Evolutionary conservation across 2,797 vertebrate genomes (phyloP), one percentile per base, ranked within the genome.

Genomic region (Argyrosomus regius): DNA sequence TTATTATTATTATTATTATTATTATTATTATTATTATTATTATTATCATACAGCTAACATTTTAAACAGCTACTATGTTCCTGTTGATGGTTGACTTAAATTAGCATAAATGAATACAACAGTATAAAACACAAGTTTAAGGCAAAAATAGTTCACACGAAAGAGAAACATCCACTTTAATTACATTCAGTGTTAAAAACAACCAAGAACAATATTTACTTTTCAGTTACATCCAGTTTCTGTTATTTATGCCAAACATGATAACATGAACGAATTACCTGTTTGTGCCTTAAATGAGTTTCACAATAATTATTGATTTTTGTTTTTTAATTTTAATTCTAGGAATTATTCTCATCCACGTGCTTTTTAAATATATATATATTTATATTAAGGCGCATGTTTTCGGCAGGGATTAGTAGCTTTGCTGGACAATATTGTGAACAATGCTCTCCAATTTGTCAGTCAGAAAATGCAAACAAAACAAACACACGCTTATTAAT

Each of bases 401-500:
- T 84, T 88, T 80, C 80, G 58, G 53, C 49, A 20, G 72, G 87
- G 91, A 92, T 92, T 91, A 89, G 74, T 89, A 90, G 87, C 73
- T 91, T 92, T 91, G 87, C 73, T 69, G 82, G 84, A 86, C 88
- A 87, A 88, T 86, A 81, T 71, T 74, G 75, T 14, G 64, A 78
- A 90, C 88, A 89, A 78, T 86, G 81, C 68, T 80, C 74, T 72
- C 35, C 83, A 80, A 77, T 88, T 90, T 91, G 85, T 91, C 81
- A 39, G 56, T 70, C 24, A 71, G 78, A 86, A 83, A 79, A 90
- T 87, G 86, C 82, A 85, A 91, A 91, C 87, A 90, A 73, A 78
- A 88, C 75, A 87, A 75, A 81, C 78, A 88, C 63, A 85, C 45
- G 74, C 56, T 74, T 76, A 91, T 84, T 90, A 91, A 93, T 90